Percentiles rank a stretch among this genome's conserved stretches.
Conservation (phyloP, 2,113 vertebrate species). For the Oxygymnocypris stewartii region DNA sequence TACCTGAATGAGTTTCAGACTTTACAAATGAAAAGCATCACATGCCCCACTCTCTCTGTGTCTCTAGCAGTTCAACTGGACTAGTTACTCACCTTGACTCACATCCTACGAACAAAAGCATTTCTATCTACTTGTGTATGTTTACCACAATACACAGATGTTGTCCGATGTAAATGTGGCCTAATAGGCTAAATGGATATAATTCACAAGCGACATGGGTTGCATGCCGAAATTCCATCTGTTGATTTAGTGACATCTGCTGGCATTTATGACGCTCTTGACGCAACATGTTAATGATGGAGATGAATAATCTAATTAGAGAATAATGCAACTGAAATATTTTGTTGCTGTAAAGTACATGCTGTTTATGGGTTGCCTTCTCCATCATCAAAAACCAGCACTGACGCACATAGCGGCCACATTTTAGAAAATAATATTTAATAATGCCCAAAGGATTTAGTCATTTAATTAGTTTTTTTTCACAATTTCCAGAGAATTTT, state of each 20-base stretch:
- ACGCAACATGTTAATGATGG: neutral
- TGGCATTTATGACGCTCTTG: constrained; percentile 36
- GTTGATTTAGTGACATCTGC: constrained; percentile 53
- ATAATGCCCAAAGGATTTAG: neutral
- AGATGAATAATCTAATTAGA: neutral
- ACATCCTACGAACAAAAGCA: neutral
- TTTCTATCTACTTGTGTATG: neutral
- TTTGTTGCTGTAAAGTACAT: neutral
- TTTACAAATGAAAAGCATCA: neutral
- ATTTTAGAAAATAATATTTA: neutral
- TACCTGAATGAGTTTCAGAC: neutral
- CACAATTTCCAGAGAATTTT: neutral
- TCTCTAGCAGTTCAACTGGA: neutral
- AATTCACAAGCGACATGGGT: neutral
- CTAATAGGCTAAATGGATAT: neutral
- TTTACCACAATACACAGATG: neutral
- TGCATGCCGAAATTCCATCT: neutral
- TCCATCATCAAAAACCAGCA: neutral
- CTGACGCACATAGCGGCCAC: neutral
- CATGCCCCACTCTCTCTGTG: neutral
- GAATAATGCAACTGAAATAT: neutral
- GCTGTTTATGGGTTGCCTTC: neutral
- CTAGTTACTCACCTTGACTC: neutral
- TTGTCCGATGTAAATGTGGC: neutral
- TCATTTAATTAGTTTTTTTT: neutral